phyloP scores from a whole-genome alignment of 2,797 vertebrate species.

The Lutra lutra region DNA sequence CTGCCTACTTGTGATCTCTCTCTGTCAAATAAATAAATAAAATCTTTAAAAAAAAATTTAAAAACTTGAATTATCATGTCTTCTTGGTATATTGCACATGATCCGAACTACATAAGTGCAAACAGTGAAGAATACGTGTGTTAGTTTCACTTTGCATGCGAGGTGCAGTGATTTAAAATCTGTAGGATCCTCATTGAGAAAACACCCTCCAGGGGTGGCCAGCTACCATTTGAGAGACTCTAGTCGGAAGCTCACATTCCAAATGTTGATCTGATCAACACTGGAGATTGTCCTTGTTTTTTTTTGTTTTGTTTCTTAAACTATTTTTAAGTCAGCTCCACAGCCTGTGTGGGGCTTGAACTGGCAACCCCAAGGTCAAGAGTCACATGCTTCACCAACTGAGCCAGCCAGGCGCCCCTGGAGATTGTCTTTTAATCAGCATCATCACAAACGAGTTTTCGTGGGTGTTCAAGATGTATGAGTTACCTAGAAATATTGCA shows the following conservation, averaged over 20 bases:
- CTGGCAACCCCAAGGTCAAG: background rate
- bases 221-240: background rate
- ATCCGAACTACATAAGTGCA: background rate
- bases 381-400: background rate
- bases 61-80: background rate
- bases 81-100: background rate
- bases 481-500: background rate
- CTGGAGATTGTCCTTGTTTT: background rate
- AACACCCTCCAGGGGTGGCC: background rate
- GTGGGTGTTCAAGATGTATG: background rate
- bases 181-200: background rate
- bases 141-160: background rate
- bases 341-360: background rate
- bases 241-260: background rate
- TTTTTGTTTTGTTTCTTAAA: no score
- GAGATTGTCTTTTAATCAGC: conserved; percentile 19
- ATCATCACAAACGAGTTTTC: background rate
- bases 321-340: background rate
- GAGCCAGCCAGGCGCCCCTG: background rate
- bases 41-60: background rate
- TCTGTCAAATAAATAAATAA: no score
- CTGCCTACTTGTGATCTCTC: no score
- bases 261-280: background rate
- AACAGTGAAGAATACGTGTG: background rate
- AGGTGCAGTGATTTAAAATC: background rate